Evolutionary conservation across 2,797 vertebrate species (phyloP), one percentile per base, ranked within the genome.

Genomic region (Todus mexicanus): DNA sequence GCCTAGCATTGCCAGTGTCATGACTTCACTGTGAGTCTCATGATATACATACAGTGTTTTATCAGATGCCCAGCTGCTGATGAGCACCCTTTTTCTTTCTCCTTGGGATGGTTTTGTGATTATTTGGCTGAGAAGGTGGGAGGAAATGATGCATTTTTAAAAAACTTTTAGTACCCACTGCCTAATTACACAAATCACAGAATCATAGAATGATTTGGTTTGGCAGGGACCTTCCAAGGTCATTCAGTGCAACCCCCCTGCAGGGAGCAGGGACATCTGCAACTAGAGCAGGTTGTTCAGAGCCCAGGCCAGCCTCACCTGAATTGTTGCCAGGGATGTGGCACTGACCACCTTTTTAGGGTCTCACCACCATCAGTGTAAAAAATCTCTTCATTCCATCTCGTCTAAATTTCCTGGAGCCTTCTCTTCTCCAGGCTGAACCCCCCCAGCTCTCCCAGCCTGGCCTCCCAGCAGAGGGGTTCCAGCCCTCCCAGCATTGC

Each of bases 31-130:
- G 43, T 21, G 13, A 19, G n/a, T 21, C 21, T n/a, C 1, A 0
- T 6, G 29, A 45, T 6, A 40, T 0, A 5, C 0, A 40, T 0
- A 5, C 0, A 4, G 12, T 12, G 18, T 35, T 70, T 29, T 35
- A 54, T 21, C 48, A 66, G 65, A 87, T 3, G 12, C 22, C 8
- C 33, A 80, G 72, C 11, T 37, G 25, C 15, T 29, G 42, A 20
- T 23, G 15, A 48, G 31, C 26, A 53, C 8, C 38, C 15, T 61
- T 54, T 42, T 50, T 31, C 35, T 48, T 71, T 43, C 70, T 81
- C 13, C 27, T 48, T 17, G 5, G 45, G 20, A 33, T 25, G 38
- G 29, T 43, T 88, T 27, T 57, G 31, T 71, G 22, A 71, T 29
- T 27, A 69, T 35, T 60, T 69, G 47, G 29, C 27, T 37, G 61